Evolutionary conservation across 2,797 vertebrate genomes (phyloP).

Genomic region (Betta splendens): DNA sequence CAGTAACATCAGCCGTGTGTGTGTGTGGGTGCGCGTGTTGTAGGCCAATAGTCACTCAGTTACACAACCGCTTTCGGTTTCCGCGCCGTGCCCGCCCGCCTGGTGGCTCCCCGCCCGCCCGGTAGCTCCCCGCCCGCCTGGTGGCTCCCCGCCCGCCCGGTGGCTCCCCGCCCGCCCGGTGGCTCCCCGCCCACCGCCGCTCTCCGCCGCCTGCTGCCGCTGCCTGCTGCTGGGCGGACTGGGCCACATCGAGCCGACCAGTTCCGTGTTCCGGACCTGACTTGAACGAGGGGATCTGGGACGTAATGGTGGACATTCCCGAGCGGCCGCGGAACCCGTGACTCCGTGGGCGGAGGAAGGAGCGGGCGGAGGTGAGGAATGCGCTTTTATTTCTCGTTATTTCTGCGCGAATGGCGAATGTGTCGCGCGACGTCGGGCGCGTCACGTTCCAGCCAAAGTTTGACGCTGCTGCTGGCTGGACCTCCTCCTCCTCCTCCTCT

Average conservation of each 20-base stretch:
- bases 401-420: conserved; percentile 29
- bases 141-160: conserved; percentile 50
- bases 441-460: conserved; percentile 65
- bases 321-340: conserved; percentile 32
- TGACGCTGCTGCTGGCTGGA: conserved; percentile 64
- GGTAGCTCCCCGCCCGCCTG: too few species aligned
- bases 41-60: conserved; percentile 63
- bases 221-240: conserved; percentile 60
- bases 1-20: too few species aligned
- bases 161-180: conserved; percentile 16
- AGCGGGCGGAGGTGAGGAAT: conserved; percentile 50
- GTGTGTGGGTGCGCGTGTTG: conserved; percentile 30
- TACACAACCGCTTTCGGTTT: conserved; percentile 72
- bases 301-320: conserved; percentile 57
- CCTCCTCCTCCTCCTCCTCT: conserved; percentile 18
- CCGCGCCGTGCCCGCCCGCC: conserved; percentile 49
- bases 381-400: conserved; percentile 3
- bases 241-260: conserved; percentile 59
- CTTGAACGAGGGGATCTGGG: conserved; percentile 25
- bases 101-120: conserved; percentile 48
- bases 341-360: conserved; percentile 31
- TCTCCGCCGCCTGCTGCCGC: conserved; percentile 24
- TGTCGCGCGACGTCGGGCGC: conserved; percentile 43
- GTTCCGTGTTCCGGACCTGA: conserved; percentile 59
- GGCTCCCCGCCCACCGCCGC: conserved; percentile 48